A percentile compares a stretch with the other conserved stretches of the same genome.
Conservation (phyloP, 92 coral and sea anemone species). For the Plumapathes pennacea region DNA sequence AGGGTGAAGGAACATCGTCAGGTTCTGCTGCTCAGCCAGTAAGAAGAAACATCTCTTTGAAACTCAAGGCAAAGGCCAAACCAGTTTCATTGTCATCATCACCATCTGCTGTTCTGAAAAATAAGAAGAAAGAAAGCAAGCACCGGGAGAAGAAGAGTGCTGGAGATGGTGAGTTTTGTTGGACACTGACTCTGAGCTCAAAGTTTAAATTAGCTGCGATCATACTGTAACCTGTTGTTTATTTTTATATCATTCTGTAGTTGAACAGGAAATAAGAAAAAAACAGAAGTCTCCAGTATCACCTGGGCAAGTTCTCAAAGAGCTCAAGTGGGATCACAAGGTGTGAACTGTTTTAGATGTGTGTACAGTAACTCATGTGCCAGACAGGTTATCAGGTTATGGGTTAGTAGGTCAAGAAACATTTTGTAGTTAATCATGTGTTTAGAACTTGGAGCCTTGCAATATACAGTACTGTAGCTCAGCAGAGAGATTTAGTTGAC, state of each 20-base stretch:
- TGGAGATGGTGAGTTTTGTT: conserved; percentile 29
- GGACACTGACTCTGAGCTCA: not conserved
- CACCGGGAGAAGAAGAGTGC: conserved; percentile 54
- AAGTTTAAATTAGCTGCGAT: not conserved
- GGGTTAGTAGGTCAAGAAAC: no score
- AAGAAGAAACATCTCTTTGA: conserved; percentile 74
- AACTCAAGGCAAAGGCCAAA: conserved; percentile 69
- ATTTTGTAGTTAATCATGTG: no score
- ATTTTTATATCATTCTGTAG: not conserved
- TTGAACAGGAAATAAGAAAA: conserved; percentile 71
- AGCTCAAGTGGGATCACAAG: conserved; percentile 82
- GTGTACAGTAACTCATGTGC: no score
- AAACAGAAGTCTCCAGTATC: conserved; percentile 60
- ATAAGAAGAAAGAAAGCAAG: conserved; percentile 77
- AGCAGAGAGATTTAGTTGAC: no score
- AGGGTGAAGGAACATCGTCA: conserved; percentile 66
- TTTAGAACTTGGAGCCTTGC: no score
- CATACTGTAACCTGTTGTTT: not conserved
- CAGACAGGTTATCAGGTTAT: no score
- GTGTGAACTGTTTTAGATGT: no score
- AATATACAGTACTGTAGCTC: no score
- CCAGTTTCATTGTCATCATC: conserved; percentile 35
- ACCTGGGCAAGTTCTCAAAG: conserved; percentile 47
- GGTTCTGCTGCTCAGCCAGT: conserved; percentile 76
- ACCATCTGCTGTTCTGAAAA: conserved; percentile 44